Conservation (phyloP, 2,888 invertebrate species). For the Apeira syringaria region DNA sequence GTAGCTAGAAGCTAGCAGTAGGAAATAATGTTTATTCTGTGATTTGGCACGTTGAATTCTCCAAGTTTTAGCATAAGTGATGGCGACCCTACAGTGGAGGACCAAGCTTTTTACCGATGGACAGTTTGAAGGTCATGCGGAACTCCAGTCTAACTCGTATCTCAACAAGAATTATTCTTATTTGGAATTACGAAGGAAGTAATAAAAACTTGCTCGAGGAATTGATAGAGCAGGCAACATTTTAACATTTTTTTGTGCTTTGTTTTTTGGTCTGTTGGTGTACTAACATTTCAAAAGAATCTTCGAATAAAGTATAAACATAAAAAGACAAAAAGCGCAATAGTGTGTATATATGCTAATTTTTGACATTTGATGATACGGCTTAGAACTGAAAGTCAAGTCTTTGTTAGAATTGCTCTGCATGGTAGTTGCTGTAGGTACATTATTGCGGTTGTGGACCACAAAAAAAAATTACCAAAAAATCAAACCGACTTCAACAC, state of each 20-base stretch:
- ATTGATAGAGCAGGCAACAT: conserved; percentile 48
- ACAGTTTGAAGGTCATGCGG: conserved; percentile 69
- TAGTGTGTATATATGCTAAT: too few relatives aligned
- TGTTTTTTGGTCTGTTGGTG: conserved; percentile 18
- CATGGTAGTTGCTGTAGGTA: too few relatives aligned
- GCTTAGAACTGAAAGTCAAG: too few relatives aligned
- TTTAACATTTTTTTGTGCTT: conserved; percentile 28
- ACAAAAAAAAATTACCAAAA: too few relatives aligned
- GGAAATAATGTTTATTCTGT: too few relatives aligned
- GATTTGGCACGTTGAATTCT: too few relatives aligned
- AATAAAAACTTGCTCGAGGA: conserved; percentile 51
- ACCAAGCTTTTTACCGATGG: conserved; percentile 60
- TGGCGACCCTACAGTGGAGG: conserved; percentile 21
- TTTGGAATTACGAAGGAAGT: conserved; percentile 59
- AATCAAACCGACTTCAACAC: too few relatives aligned
- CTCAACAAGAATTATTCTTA: conserved; percentile 49
- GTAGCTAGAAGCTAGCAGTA: too few relatives aligned
- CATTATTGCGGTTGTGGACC: too few relatives aligned
- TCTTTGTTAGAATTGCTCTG: too few relatives aligned
- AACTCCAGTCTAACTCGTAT: conserved; percentile 56
- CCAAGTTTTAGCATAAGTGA: neutral
- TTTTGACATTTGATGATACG: neutral
- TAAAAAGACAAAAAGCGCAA: neutral
- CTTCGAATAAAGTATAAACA: conserved; percentile 7
- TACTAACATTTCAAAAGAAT: conserved; percentile 11